phyloP scores from a whole-genome alignment of 2,113 vertebrate genomes.

The Planiliza haematocheilus region DNA sequence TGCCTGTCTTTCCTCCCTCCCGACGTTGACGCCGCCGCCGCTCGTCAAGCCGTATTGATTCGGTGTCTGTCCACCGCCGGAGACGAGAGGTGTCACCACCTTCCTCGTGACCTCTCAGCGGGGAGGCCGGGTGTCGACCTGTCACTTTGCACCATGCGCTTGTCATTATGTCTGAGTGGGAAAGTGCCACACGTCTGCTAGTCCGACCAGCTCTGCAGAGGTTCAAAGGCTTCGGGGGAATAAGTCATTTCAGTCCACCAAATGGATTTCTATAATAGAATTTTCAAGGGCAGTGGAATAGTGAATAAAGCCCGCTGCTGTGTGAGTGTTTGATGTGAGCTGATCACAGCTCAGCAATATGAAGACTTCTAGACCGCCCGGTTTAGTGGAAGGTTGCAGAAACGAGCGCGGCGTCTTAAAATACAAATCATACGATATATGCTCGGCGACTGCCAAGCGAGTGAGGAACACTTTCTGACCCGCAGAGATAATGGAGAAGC shows the following conservation, averaged over 20 bases:
- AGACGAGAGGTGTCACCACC: conserved; percentile 44
- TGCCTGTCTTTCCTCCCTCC: conserved; percentile 7
- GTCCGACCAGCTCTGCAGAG: conserved; percentile 47
- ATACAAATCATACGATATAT: conserved; percentile 34
- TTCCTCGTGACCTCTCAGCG: conserved; percentile 55
- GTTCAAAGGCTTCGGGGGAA: conserved; percentile 70
- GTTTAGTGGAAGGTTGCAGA: conserved; percentile 34
- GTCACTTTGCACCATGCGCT: conserved; percentile 56
- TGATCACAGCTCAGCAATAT: conserved; percentile 57
- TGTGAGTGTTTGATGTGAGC: conserved; percentile 65
- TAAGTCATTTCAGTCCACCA: conserved; percentile 69
- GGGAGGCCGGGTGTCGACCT: conserved; percentile 59
- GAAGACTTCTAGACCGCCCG: conserved; percentile 16
- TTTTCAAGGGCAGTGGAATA: conserved; percentile 68
- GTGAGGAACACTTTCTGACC: background rate
- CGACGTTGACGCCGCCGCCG: conserved; percentile 22
- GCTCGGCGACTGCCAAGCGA: conserved; percentile 5
- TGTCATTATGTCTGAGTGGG: conserved; percentile 59
- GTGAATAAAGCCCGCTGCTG: conserved; percentile 58
- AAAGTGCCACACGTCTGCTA: conserved; percentile 37
- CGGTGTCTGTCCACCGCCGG: conserved; percentile 17
- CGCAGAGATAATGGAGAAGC: background rate
- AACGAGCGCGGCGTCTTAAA: conserved; percentile 41
- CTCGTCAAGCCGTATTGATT: conserved; percentile 53
- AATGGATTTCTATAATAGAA: conserved; percentile 77